Percentiles rank a stretch among this genome's conserved stretches.
phyloP scores from a whole-genome alignment of 2,797 vertebrate species.

The Falco naumanni region DNA sequence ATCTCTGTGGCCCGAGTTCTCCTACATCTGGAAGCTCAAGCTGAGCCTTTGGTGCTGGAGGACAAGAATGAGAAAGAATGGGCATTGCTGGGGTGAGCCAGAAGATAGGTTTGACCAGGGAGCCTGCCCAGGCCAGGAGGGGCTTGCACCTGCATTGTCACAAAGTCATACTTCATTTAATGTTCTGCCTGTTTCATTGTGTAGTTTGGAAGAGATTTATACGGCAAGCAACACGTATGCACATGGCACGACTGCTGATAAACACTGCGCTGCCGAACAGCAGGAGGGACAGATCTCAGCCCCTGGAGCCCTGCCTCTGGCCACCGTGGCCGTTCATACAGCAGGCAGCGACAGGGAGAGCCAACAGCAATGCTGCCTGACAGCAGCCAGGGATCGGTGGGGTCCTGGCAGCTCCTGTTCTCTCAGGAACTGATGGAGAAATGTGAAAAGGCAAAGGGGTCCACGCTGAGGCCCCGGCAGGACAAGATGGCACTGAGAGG shows the following conservation, averaged over 20 bases:
- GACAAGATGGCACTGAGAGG: not conserved
- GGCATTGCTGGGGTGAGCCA: not conserved
- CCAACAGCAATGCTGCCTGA: not conserved
- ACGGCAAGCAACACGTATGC: not conserved
- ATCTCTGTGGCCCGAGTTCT: not conserved
- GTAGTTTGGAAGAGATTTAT: not conserved
- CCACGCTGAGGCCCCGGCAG: not conserved
- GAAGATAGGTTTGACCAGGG: not conserved
- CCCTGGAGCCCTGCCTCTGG: not conserved
- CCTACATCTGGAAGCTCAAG: not conserved
- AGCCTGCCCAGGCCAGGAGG: not conserved
- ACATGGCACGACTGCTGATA: not conserved
- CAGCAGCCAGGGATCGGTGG: not conserved
- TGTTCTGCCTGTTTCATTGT: not conserved
- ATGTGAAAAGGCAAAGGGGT: not conserved
- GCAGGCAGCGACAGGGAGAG: not conserved
- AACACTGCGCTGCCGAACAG: not conserved
- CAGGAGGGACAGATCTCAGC: not conserved
- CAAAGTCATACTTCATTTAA: not conserved
- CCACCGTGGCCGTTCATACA: rapidly evolving
- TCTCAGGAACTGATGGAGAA: not conserved
- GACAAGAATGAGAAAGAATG: not conserved
- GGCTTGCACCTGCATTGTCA: not conserved
- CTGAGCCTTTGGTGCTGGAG: not conserved
- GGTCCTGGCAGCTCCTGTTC: not conserved